Conservation (phyloP, 2,888 invertebrate genomes). For the Oeneis ivallda region DNA sequence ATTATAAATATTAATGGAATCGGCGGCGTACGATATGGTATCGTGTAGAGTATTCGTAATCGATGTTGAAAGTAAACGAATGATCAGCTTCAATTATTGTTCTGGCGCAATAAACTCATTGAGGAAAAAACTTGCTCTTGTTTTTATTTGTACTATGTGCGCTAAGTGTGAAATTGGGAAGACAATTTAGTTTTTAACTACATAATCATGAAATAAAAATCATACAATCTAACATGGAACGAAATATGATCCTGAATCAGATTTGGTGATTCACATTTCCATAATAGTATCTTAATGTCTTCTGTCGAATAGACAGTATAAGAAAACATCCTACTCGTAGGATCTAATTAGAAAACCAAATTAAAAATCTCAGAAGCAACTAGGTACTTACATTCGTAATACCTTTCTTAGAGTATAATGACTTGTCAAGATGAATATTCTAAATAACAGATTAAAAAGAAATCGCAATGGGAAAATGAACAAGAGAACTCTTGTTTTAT, state of each 20-base stretch:
- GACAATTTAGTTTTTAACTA: background rate
- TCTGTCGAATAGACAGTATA: no score
- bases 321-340: no score
- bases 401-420: no score
- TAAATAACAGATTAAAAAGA: no score
- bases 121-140: constrained; percentile 67
- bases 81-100: constrained; percentile 82
- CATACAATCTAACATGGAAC: background rate
- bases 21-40: constrained; percentile 64
- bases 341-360: no score
- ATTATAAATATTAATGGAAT: constrained; percentile 75
- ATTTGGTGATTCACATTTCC: background rate
- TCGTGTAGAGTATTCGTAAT: constrained; percentile 79
- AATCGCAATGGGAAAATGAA: no score
- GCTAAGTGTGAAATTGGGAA: constrained; percentile 56
- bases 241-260: background rate
- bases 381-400: no score
- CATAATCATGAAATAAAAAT: background rate
- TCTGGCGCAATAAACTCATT: constrained; percentile 81
- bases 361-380: no score
- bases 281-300: no score
- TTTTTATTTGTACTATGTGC: constrained; percentile 68
- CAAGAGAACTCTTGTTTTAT: no score
- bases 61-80: constrained; percentile 82
- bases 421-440: no score